phyloP scores from a whole-genome alignment of 2,888 invertebrate species.

The Ditula angustiorana region DNA sequence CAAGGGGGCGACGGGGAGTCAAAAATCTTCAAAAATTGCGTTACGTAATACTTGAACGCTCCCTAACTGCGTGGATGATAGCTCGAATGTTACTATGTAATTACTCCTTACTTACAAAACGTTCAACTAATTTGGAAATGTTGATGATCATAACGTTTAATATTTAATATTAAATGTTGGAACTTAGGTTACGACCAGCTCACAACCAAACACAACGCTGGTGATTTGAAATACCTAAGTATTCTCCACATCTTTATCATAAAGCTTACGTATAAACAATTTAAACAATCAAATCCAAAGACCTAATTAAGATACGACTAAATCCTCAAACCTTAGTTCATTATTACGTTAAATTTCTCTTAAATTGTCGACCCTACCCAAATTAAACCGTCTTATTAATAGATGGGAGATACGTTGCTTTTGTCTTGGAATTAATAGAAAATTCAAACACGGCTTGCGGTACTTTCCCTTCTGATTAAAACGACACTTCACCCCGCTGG shows the following conservation, averaged over 20 bases:
- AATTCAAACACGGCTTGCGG: slow-evolving; percentile 75
- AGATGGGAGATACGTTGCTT: slow-evolving; percentile 80
- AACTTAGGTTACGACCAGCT: too few relatives aligned
- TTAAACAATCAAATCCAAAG: not conserved
- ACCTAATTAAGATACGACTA: slow-evolving; percentile 10
- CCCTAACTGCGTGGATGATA: too few relatives aligned
- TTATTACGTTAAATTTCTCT: slow-evolving; percentile 26
- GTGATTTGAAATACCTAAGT: too few relatives aligned
- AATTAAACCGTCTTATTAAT: slow-evolving; percentile 83
- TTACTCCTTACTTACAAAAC: too few relatives aligned
- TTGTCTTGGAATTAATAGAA: slow-evolving; percentile 80
- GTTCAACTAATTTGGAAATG: too few relatives aligned
- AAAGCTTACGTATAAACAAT: not conserved
- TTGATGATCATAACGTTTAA: too few relatives aligned
- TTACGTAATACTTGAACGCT: too few relatives aligned
- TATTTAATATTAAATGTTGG: too few relatives aligned
- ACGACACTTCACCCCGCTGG: slow-evolving; percentile 63
- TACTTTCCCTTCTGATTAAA: slow-evolving; percentile 73
- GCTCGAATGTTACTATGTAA: too few relatives aligned
- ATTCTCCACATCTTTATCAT: not conserved
- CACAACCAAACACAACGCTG: too few relatives aligned
- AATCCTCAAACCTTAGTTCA: slow-evolving; percentile 21
- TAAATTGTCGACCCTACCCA: slow-evolving; percentile 48
- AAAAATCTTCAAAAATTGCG: too few relatives aligned
- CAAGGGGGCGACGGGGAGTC: too few relatives aligned